Evolutionary conservation across 2,113 vertebrate species (phyloP).

Genomic region (Nannobrachium achirus): DNA sequence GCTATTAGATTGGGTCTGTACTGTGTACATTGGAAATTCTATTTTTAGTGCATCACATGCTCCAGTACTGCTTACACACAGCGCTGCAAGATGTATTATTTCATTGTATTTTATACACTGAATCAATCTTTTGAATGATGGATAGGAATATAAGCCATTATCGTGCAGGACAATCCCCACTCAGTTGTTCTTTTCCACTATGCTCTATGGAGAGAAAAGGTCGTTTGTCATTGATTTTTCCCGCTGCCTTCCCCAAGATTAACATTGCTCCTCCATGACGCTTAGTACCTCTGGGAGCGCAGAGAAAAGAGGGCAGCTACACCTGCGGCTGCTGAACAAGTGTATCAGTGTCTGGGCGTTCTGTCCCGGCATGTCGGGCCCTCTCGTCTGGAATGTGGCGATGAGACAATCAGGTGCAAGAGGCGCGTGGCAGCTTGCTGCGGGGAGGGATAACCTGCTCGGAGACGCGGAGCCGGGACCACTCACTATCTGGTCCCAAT

Average conservation of each 20-base stretch:
- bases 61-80: not conserved
- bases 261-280: slow-evolving; percentile 75
- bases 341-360: slow-evolving; percentile 90
- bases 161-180: slow-evolving; percentile 12
- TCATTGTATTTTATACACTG: slow-evolving; percentile 32
- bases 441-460: slow-evolving; percentile 79
- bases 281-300: slow-evolving; percentile 77
- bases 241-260: slow-evolving; percentile 39
- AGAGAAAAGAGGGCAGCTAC: slow-evolving; percentile 84
- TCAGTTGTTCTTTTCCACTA: slow-evolving; percentile 26
- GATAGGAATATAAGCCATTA: slow-evolving; percentile 43
- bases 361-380: slow-evolving; percentile 84
- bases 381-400: slow-evolving; percentile 89
- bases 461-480: slow-evolving; percentile 71
- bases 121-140: slow-evolving; percentile 20
- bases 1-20: not conserved
- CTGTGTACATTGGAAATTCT: slow-evolving; percentile 23
- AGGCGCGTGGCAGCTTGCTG: slow-evolving; percentile 94
- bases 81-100: slow-evolving; percentile 14
- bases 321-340: slow-evolving; percentile 97
- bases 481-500: not conserved
- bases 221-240: slow-evolving; percentile 53
- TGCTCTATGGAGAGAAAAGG: slow-evolving; percentile 25
- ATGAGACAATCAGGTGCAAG: slow-evolving; percentile 96
- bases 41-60: slow-evolving; percentile 1